Base-by-base conservation (phyloP, 1,140 invertebrate genomes). In the Drosophila takahashii region DNA sequence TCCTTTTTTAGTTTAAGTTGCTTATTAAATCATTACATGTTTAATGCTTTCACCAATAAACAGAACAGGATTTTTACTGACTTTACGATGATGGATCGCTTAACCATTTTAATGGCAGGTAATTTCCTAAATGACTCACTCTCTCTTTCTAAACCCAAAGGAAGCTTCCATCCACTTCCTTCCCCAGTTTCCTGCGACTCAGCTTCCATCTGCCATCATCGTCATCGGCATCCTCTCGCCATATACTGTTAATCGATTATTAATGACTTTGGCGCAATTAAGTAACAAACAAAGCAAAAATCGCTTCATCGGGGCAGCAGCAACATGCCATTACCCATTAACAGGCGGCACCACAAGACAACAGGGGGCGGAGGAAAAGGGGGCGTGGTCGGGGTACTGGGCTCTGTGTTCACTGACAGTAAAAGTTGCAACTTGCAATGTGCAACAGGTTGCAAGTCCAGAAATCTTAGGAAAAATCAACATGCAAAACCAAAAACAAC, bases 201-300 rank as follows among this genome's bases (percentile, higher is more conserved):
- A 22, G 22, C 22, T 22, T 22, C 59, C 58, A 39, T 32, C 15
- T 2, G 27, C 36, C 47, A 22, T 36, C 47, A 22, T 36, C 13
- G 45, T 36, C 29, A 34, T 22, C 47, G 41, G 69, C 59, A 59
- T 80, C 66, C 60, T 48, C 62, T 57, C 47, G 62, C 22, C 67
- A 50, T 66, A 61, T 52, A 66, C 75, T 54, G 71, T 69, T 90
- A 90, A 90, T 90, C 86, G 86, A 85, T 90, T 90, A 90, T 86
- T 83, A 86, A 90, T 83, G 86, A 80, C 86, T 90, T 77, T 90
- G 81, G 67, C 65, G 77, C 78, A 85, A 90, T 90, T 84, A 90
- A 72, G 84, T 77, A 84, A 87, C 74, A 81, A 86, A 75, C 69
- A 87, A 89, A 69, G 65, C 53, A 64, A 47, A 77, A 89, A 80